Evolutionary conservation across 1,140 invertebrate species (phyloP).

Genomic region (Medauroidea extradentata): DNA sequence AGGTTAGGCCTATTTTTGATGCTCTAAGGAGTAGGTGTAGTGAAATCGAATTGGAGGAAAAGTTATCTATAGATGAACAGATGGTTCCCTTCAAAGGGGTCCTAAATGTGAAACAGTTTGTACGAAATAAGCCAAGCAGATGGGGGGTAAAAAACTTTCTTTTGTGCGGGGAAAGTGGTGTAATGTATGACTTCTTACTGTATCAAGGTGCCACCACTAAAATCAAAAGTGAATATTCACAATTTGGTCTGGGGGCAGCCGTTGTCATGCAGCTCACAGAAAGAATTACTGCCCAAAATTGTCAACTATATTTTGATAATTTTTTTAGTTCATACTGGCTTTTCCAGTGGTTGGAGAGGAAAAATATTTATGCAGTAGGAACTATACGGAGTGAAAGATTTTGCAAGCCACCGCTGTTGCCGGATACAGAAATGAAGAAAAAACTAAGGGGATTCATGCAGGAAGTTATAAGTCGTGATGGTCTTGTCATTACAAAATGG

Average conservation of each 20-base stretch:
- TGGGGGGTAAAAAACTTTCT: slow-evolving; percentile 15
- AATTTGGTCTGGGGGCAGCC: slow-evolving; percentile 15
- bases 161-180: slow-evolving; percentile 1
- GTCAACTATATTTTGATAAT: slow-evolving; percentile 21
- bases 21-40: background rate
- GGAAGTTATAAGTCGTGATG: slow-evolving; percentile 11
- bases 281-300: slow-evolving; percentile 14
- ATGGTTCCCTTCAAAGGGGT: slow-evolving; percentile 12
- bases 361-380: slow-evolving; percentile 13
- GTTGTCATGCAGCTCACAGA: slow-evolving; percentile 13
- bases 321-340: slow-evolving; percentile 18
- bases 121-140: slow-evolving; percentile 3
- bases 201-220: slow-evolving; percentile 14
- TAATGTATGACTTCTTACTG: slow-evolving; percentile 17
- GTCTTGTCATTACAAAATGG: slow-evolving; percentile 15
- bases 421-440: slow-evolving; percentile 15
- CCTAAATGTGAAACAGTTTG: slow-evolving; percentile 14
- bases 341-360: slow-evolving; percentile 4
- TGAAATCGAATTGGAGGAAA: slow-evolving; percentile 14
- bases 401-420: slow-evolving; percentile 10
- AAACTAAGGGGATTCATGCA: slow-evolving; percentile 10
- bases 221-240: background rate
- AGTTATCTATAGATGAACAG: slow-evolving; percentile 13
- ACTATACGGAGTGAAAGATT: slow-evolving; percentile 17
- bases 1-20: slow-evolving; percentile 19